Conservation (phyloP, 1,140 invertebrate genomes). For the Campoletis sonorensis region DNA sequence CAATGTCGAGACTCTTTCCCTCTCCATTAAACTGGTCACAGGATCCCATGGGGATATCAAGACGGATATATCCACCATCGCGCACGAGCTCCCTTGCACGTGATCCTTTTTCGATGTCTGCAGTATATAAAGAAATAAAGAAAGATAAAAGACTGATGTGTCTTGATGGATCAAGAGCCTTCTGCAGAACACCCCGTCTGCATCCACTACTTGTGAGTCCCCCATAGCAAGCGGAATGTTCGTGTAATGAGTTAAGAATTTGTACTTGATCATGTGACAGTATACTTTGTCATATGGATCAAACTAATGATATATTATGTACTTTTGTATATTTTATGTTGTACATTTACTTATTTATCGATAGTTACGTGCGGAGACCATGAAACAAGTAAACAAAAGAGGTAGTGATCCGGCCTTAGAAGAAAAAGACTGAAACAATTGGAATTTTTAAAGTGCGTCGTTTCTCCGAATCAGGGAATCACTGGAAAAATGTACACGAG, state of each 20-base stretch:
- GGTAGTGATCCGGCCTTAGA: too few relatives aligned
- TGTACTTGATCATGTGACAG: background rate
- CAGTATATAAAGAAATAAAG: background rate
- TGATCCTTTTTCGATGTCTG: slow-evolving; percentile 20
- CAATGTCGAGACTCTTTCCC: slow-evolving; percentile 20
- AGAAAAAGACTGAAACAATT: too few relatives aligned
- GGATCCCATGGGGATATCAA: slow-evolving; percentile 37
- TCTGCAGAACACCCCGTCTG: background rate
- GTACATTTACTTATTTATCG: too few relatives aligned
- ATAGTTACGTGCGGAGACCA: too few relatives aligned
- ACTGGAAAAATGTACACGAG: too few relatives aligned
- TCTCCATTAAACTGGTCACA: background rate
- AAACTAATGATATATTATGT: background rate
- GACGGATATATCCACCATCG: slow-evolving; percentile 27
- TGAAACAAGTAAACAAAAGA: too few relatives aligned
- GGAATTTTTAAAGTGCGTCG: too few relatives aligned
- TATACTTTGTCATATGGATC: background rate
- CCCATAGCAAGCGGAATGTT: background rate
- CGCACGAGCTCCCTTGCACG: slow-evolving; percentile 33
- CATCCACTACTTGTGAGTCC: background rate
- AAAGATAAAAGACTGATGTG: background rate
- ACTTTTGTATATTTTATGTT: too few relatives aligned
- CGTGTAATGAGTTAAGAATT: background rate
- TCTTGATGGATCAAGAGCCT: slow-evolving; percentile 24
- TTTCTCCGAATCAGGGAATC: too few relatives aligned